Base-by-base conservation (phyloP, 23 tunicate genomes). In the Aplidium turbinatum region DNA sequence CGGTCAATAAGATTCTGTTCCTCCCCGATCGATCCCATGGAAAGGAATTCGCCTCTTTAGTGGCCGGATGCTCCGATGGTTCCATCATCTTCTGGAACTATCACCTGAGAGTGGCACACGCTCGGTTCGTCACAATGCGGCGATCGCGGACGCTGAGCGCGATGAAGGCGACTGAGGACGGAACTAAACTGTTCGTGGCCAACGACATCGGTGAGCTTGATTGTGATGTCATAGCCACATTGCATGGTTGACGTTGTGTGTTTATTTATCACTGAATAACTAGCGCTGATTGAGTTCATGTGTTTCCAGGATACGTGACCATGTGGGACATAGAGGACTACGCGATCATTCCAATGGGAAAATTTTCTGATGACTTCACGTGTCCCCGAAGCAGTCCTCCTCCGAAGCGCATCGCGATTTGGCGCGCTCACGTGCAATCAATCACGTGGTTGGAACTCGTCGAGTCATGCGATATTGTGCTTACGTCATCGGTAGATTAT, bases 61-160 rank as follows among this genome's bases (percentile, higher is more conserved):
- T 81, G 1, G 96, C 96, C 31, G 96, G 96, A 16, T 88, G 96
- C 47, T 73, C 96, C n/a, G 87, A 88, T 39, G 96, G 96, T n/a
- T 47, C 83, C 11, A 40, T 75, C 47, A 76, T 88, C 48, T 68
- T 88, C 47, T 88, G 96, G 96, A 81, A 81, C 47, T 50, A 75
- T 4, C 75, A 88, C 57, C 57, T 36, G 4, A 29, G 70, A 38
- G 57, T 34, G 21, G 87, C 80, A 35, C 80, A 67, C 48, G 87
- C 96, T 33, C 79, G 87, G 34, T 88, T 85, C 57, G 31, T 61
- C 56, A 78, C 38, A 4, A 75, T 80, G 13, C 33, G 47, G 7
- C 51, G 82, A 20, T 47, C 81, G 6, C 46, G 78, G 6, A 5
- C 78, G 3, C 48, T 88, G 1, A 74, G 77, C 28, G 60, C 78